phyloP scores from a whole-genome alignment of 2,888 invertebrate genomes.

The Ephialtes manifestator region DNA sequence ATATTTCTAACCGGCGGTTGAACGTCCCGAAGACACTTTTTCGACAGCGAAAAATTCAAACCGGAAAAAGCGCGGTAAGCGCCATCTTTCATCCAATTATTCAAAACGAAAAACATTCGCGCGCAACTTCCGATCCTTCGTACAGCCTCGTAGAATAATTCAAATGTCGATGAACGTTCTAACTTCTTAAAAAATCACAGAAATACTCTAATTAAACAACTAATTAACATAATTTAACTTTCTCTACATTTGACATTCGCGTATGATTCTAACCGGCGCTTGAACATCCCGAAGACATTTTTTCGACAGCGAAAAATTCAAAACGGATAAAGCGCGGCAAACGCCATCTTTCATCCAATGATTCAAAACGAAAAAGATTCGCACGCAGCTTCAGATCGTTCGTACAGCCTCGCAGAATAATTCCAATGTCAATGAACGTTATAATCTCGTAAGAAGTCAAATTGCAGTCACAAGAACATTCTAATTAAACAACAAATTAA shows the following conservation, averaged over 20 bases:
- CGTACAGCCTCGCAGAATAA: neutral
- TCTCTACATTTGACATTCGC: neutral
- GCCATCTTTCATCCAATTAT: neutral
- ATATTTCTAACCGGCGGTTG: conserved; percentile 3
- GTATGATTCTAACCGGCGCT: neutral
- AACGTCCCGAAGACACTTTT: neutral
- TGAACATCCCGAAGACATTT: neutral
- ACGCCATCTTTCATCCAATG: neutral
- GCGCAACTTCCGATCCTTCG: neutral
- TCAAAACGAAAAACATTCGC: neutral
- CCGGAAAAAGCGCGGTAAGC: conserved; percentile 8
- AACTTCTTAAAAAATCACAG: neutral
- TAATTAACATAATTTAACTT: neutral
- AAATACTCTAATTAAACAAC: neutral
- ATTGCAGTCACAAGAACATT: neutral
- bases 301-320: neutral
- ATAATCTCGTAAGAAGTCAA: neutral
- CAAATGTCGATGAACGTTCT: neutral
- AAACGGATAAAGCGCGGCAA: neutral
- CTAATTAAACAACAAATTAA: neutral
- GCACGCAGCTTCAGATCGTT: neutral
- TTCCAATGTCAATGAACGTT: neutral
- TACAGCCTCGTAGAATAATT: neutral
- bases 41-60: no score
- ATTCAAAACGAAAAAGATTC: neutral